Base-by-base conservation (phyloP, 2,888 invertebrate species). In the Coelinius sp. region DNA sequence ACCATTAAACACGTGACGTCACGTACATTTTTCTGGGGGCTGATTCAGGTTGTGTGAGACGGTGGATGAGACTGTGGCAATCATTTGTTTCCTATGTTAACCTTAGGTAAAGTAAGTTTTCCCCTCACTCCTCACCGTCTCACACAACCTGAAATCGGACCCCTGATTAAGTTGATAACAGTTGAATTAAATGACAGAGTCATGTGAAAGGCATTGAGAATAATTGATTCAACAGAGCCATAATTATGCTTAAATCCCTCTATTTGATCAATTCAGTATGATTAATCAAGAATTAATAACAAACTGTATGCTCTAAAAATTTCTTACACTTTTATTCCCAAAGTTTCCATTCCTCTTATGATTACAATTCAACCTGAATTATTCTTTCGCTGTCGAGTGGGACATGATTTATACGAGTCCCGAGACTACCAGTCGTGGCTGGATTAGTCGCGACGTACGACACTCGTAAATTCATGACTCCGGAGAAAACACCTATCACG, bases 371-470 rank as follows among this genome's bases (percentile, higher is more conserved):
- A 46, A 56, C 66, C 65, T 31, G 35, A 71, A 71, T 70, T 70
- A 70, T 71, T 66, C 66, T 66, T 70, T 62, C 35, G 68, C 20
- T 25, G 49, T 22, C 22, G 59, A 20, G 14, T 27, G 35, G 49
- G 38, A 35, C 56, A 66, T 66, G 71, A 71, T 71, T 71, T 66
- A 66, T 53, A 56, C 46, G 22, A 62, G 62, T 59, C 41, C 53
- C 35, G 66, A 71, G 71, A 66, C 75, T 75, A 73, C 73, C 74
- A 77, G 73, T 75, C 72, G 71, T 71, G 65, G 56, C 65, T 59
- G 71, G 64, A 67, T 70, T 75, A 75, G 70, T 70, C 70, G 66
- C 68, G 68, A 38, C 68, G 70, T 69, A 63, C 68, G 70, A 59
- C 73, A 63, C 62, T 71, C 71, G 66, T 71, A 66, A 71, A 71